Percentiles rank a stretch among this genome's conserved stretches.
These are phyloP conservation scores for Patella caerulea DNA, from an alignment of 2,888 invertebrate species.

Conservation along the genomic window DNA sequence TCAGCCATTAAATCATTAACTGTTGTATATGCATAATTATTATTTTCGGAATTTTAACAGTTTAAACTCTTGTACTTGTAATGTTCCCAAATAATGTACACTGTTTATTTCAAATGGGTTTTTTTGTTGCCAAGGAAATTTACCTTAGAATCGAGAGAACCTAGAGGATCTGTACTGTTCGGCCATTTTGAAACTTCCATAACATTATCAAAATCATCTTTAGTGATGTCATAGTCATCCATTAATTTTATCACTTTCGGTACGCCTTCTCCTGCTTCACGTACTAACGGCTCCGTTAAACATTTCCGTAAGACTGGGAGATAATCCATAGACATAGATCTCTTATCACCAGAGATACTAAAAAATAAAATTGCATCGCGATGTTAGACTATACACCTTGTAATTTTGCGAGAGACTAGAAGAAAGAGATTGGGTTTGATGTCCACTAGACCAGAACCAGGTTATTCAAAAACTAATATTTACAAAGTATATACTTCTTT, in stretches of 20 bases:
- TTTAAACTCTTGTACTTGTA: no score
- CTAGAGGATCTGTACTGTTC: constrained; percentile 79
- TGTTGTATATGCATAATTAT: no score
- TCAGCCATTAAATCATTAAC: no score
- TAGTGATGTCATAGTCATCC: constrained; percentile 86
- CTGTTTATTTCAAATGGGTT: no score
- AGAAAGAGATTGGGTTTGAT: neutral
- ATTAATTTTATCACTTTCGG: constrained; percentile 80
- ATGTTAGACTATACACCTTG: no score
- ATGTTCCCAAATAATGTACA: no score
- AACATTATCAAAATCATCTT: constrained; percentile 93
- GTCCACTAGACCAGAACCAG: neutral
- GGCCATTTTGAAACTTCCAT: constrained; percentile 90
- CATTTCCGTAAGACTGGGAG: constrained; percentile 82
- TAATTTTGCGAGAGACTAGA: constrained; percentile 8
- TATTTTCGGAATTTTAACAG: no score
- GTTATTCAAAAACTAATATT: neutral
- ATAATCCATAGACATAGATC: constrained; percentile 90
- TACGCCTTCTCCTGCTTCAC: constrained; percentile 82
- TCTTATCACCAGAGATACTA: constrained; percentile 85
- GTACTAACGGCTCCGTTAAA: constrained; percentile 83
- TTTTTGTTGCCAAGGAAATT: neutral
- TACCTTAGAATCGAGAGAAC: constrained; percentile 76
- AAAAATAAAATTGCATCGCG: constrained; percentile 39
- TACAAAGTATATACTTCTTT: neutral